Evolutionary conservation across 2,797 vertebrate species (phyloP).

Genomic region (Phrynocephalus vlangalii): DNA sequence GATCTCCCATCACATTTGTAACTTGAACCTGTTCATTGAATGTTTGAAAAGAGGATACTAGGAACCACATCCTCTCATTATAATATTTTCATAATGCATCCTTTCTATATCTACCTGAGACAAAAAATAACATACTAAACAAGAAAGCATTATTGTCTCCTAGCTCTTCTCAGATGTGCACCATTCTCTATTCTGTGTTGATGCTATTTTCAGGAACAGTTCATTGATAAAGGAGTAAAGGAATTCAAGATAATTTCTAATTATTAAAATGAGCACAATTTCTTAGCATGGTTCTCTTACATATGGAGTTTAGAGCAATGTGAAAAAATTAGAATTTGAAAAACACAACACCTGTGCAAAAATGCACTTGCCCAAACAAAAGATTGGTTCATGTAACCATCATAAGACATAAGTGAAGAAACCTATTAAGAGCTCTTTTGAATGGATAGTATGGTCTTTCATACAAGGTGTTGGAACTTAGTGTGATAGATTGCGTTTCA

Average conservation of each 20-base stretch:
- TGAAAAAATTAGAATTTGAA: slow-evolving; percentile 29
- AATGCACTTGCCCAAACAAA: background rate
- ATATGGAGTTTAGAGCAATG: background rate
- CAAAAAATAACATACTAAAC: background rate
- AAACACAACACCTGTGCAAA: slow-evolving; percentile 20
- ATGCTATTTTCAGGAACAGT: background rate
- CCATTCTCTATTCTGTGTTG: background rate
- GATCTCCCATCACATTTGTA: too few species aligned
- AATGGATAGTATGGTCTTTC: slow-evolving; percentile 22
- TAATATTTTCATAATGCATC: too few species aligned
- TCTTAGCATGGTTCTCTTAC: background rate
- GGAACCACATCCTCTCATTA: too few species aligned
- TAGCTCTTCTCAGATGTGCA: background rate
- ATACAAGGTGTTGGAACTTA: slow-evolving; percentile 46
- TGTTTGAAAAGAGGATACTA: too few species aligned
- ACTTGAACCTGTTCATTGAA: too few species aligned
- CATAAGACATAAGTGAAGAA: slow-evolving; percentile 29
- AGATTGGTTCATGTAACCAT: slow-evolving; percentile 25
- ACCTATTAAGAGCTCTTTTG: slow-evolving; percentile 1
- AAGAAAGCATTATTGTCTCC: background rate
- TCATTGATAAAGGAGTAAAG: background rate
- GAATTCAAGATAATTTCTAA: background rate
- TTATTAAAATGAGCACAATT: background rate
- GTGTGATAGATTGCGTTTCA: slow-evolving; percentile 46
- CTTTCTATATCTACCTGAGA: too few species aligned